Percentiles rank a stretch among this genome's conserved stretches.
Evolutionary conservation across 2,888 invertebrate genomes (phyloP).

Genomic region (Halictus ligatus): DNA sequence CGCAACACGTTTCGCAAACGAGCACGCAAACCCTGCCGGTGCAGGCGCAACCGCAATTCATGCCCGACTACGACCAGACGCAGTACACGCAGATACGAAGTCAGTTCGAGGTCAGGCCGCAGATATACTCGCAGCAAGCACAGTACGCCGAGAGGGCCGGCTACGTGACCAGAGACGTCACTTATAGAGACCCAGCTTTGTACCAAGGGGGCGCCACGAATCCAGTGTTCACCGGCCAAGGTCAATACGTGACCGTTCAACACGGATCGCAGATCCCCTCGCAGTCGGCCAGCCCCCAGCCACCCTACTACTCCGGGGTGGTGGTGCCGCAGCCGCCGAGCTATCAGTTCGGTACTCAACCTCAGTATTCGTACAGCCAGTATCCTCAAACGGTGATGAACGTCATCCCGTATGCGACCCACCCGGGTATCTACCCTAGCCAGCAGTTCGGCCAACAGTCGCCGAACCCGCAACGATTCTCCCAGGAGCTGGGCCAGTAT

Average conservation of each 20-base stretch:
- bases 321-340: slow-evolving; percentile 74
- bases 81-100: slow-evolving; percentile 80
- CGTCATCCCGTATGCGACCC: slow-evolving; percentile 78
- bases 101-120: slow-evolving; percentile 79
- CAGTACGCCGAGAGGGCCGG: slow-evolving; percentile 79
- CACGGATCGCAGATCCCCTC: slow-evolving; percentile 76
- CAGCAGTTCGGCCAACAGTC: slow-evolving; percentile 79
- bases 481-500: slow-evolving; percentile 80
- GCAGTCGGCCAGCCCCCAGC: slow-evolving; percentile 80
- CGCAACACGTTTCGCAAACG: slow-evolving; percentile 79
- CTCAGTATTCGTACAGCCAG: slow-evolving; percentile 79
- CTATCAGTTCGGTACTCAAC: slow-evolving; percentile 74
- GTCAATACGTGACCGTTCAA: slow-evolving; percentile 79
- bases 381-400: slow-evolving; percentile 81
- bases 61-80: slow-evolving; percentile 77
- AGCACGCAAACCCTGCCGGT: slow-evolving; percentile 80
- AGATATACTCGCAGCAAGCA: slow-evolving; percentile 76
- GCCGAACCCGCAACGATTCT: slow-evolving; percentile 81
- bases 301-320: slow-evolving; percentile 78
- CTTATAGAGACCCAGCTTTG: slow-evolving; percentile 76
- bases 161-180: slow-evolving; percentile 80
- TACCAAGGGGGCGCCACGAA: slow-evolving; percentile 76
- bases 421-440: slow-evolving; percentile 75
- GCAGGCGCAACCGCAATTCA: slow-evolving; percentile 80
- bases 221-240: slow-evolving; percentile 76